A percentile compares a stretch with the other conserved stretches of the same genome.
Conservation (phyloP, 2,113 vertebrate genomes). For the Chaetodon trifascialis region DNA sequence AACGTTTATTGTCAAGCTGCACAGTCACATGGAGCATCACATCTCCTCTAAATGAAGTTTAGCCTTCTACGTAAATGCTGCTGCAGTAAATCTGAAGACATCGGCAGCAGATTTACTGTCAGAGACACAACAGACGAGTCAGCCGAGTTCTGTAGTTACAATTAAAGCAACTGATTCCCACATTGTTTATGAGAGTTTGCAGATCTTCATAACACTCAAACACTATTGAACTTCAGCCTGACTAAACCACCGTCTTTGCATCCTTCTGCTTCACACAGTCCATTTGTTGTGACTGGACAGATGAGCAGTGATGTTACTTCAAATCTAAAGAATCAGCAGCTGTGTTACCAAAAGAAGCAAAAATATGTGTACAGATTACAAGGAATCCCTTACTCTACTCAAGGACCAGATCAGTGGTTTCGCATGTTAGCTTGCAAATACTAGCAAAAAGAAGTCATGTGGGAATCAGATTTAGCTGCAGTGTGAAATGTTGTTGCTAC, state of each 20-base stretch:
- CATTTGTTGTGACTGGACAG: background rate
- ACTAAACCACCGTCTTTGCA: background rate
- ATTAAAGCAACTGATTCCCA: too few relatives aligned
- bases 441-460: background rate
- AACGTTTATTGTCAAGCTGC: constrained; percentile 42
- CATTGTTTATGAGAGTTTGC: too few relatives aligned
- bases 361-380: background rate
- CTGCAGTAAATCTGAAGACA: background rate
- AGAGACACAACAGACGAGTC: background rate
- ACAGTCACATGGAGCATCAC: background rate
- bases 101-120: background rate
- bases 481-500: background rate
- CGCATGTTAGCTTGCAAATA: background rate
- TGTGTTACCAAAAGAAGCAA: constrained; percentile 7
- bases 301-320: background rate
- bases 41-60: background rate
- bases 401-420: constrained; percentile 6
- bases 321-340: background rate
- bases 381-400: background rate
- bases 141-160: background rate
- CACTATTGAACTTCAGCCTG: too few relatives aligned
- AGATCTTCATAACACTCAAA: too few relatives aligned
- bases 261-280: too few relatives aligned
- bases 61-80: background rate
- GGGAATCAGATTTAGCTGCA: background rate